These are phyloP conservation scores for Athene noctua DNA, from an alignment of 2,113 vertebrate species.

Conservation along the genomic window DNA sequence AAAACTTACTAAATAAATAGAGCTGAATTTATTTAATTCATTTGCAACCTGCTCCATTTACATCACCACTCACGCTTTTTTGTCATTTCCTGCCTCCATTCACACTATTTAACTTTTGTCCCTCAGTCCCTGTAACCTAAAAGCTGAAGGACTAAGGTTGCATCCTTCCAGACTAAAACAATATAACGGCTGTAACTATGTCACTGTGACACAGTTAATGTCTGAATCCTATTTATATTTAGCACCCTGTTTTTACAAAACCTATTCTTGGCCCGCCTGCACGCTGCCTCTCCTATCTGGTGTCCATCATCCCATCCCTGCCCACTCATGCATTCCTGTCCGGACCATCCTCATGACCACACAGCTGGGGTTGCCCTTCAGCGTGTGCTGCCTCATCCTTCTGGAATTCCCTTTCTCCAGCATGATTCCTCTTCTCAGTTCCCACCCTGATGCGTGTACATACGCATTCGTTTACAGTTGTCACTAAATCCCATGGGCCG, in stretches of 20 bases:
- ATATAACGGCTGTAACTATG: not conserved
- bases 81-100: not conserved
- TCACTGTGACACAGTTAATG: conserved; percentile 20
- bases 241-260: not conserved
- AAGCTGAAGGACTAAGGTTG: not conserved
- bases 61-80: not conserved
- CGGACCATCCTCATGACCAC: not conserved
- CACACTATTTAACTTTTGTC: not conserved
- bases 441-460: not conserved
- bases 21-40: not conserved
- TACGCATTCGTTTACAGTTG: not conserved
- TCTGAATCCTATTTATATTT: conserved; percentile 43
- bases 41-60: not conserved
- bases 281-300: not conserved
- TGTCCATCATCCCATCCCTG: conserved; percentile 28
- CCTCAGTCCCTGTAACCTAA: not conserved
- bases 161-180: not conserved
- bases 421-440: not conserved
- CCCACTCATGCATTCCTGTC: conserved; percentile 53
- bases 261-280: conserved; percentile 13
- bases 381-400: not conserved
- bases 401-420: conserved; percentile 24
- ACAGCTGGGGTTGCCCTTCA: conserved; percentile 57
- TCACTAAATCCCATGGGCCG: not conserved
- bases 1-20: not conserved